Percentiles rank a stretch among this genome's conserved stretches.
phyloP scores from a whole-genome alignment of 1,140 invertebrate species.

The Asobara japonica region DNA sequence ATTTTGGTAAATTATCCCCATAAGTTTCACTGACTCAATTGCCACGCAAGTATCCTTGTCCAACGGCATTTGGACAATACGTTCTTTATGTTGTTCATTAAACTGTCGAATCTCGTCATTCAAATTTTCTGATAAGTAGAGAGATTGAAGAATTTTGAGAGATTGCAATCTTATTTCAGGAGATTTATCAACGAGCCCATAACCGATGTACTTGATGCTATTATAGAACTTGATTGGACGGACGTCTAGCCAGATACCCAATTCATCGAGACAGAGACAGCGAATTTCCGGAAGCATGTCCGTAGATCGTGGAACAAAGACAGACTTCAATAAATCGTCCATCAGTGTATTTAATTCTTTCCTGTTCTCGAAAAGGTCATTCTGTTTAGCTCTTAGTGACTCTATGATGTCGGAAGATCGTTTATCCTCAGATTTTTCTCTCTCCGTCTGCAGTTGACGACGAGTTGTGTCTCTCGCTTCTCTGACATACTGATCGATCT shows the following conservation, averaged over 20 bases:
- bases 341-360: conserved; percentile 72
- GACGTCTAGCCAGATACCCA: conserved; percentile 99
- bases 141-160: conserved; percentile 87
- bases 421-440: conserved; percentile 80
- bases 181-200: conserved; percentile 97
- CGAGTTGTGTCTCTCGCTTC: conserved; percentile 95
- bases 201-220: conserved; percentile 98
- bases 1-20: conserved; percentile 94
- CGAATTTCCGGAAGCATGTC: conserved; percentile 97
- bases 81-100: conserved; percentile 98
- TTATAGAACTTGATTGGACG: conserved; percentile 97
- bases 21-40: conserved; percentile 93
- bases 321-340: conserved; percentile 98
- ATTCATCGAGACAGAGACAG: conserved; percentile 97
- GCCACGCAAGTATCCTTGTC: conserved; percentile 99
- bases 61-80: conserved; percentile 98
- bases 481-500: conserved; percentile 77
- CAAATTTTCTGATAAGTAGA: conserved; percentile 94
- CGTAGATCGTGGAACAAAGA: conserved; percentile 97
- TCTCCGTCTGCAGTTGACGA: conserved; percentile 95
- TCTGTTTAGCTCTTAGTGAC: background rate
- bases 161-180: conserved; percentile 82
- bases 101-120: conserved; percentile 97
- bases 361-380: background rate
- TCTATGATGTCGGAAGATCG: conserved; percentile 57